Conservation (phyloP, 1,140 invertebrate species). For the Saccostrea echinata region DNA sequence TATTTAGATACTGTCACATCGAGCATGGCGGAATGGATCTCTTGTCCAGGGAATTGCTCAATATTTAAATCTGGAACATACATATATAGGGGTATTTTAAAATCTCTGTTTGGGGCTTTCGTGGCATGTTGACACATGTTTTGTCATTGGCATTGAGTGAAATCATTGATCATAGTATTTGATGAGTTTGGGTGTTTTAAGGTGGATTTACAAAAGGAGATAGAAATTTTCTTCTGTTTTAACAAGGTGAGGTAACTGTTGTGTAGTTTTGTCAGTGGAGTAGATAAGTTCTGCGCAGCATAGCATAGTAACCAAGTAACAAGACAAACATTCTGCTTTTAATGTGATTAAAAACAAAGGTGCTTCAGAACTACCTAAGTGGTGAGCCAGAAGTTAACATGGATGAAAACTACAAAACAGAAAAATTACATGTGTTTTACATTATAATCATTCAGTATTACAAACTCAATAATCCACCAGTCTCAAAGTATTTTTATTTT, state of each 20-base stretch:
- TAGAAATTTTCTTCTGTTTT: constrained; percentile 18
- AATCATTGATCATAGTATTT: constrained; percentile 17
- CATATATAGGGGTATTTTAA: neutral
- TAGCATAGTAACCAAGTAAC: constrained; percentile 23
- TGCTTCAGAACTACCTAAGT: neutral
- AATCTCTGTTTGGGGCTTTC: constrained; percentile 3
- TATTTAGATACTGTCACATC: neutral
- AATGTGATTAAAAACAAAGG: neutral
- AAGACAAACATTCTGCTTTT: constrained; percentile 19
- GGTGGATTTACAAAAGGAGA: constrained; percentile 6
- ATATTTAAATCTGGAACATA: constrained; percentile 5
- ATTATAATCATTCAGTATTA: too few species aligned
- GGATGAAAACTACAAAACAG: neutral
- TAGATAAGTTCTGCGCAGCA: constrained; percentile 22
- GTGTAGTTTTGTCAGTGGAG: neutral
- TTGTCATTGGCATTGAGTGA: constrained; percentile 4
- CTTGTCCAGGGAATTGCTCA: neutral
- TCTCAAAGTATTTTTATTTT: too few species aligned
- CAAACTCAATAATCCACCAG: too few species aligned
- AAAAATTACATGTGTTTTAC: too few species aligned
- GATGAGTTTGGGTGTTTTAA: neutral
- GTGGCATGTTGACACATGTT: constrained; percentile 10
- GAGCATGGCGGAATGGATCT: constrained; percentile 6
- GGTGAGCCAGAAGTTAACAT: neutral
- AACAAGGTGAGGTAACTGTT: constrained; percentile 32